phyloP scores from a whole-genome alignment of 2,888 invertebrate genomes.

The Drosophila mimica region DNA sequence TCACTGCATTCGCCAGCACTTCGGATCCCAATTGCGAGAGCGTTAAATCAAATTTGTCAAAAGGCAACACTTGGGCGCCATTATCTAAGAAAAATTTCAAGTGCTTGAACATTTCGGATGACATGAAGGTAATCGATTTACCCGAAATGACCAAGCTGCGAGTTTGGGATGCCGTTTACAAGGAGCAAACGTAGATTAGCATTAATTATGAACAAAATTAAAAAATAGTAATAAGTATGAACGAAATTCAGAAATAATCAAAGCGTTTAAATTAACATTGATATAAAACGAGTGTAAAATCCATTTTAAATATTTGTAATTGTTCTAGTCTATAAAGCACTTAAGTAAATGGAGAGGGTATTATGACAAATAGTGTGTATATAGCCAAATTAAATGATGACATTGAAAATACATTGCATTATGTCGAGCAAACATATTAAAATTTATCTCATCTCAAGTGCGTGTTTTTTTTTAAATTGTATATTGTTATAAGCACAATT shows the following conservation, averaged over 20 bases:
- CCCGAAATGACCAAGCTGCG: conserved; percentile 79
- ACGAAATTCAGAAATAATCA: background rate
- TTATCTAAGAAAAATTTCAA: conserved; percentile 57
- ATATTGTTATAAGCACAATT: background rate
- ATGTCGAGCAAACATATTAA: background rate
- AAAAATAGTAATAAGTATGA: background rate
- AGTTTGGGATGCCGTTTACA: conserved; percentile 79
- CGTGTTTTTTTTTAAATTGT: background rate
- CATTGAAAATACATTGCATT: too few species aligned
- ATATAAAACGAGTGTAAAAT: background rate
- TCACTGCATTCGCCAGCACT: conserved; percentile 79
- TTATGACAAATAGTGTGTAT: background rate
- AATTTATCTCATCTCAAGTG: background rate
- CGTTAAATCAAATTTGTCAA: conserved; percentile 20
- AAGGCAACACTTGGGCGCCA: conserved; percentile 54
- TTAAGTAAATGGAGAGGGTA: background rate
- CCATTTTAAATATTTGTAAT: background rate
- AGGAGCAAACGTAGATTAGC: conserved; percentile 3
- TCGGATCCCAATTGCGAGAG: conserved; percentile 80
- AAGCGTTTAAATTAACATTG: conserved; percentile 21
- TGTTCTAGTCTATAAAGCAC: background rate
- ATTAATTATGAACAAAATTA: background rate
- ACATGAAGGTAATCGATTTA: conserved; percentile 71
- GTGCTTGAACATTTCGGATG: conserved; percentile 79
- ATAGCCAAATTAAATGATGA: background rate